A percentile compares a stretch with the other conserved stretches of the same genome.
Conservation (phyloP, 2,797 vertebrate species). For the Falco cherrug region DNA sequence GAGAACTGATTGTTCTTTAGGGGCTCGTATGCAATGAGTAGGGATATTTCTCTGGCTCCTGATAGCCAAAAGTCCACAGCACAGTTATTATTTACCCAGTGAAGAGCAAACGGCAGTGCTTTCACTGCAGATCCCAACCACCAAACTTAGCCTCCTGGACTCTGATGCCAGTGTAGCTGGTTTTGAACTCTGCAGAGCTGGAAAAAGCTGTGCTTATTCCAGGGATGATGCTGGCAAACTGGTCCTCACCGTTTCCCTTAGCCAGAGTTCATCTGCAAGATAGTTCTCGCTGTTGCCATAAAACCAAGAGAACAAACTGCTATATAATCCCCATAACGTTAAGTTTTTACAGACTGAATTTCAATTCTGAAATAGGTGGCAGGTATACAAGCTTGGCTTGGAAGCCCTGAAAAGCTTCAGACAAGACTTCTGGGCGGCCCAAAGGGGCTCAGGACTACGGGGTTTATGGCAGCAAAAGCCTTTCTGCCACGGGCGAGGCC, state of each 20-base stretch:
- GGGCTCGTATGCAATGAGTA: background rate
- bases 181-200: background rate
- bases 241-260: background rate
- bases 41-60: background rate
- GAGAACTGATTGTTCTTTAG: background rate
- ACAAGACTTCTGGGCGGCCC: background rate
- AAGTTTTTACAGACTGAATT: background rate
- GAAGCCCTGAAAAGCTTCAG: background rate
- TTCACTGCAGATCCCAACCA: background rate
- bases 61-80: background rate
- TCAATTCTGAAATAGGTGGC: background rate
- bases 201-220: background rate
- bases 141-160: background rate
- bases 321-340: background rate
- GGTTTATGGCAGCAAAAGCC: background rate
- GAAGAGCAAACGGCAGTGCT: background rate
- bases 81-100: background rate
- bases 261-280: background rate
- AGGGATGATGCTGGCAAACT: background rate
- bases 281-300: rapidly evolving
- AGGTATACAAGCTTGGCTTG: rapidly evolving
- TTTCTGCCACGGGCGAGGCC: background rate
- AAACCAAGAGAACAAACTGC: background rate
- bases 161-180: rapidly evolving
- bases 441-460: background rate